Conservation (phyloP, 1,140 invertebrate species). For the Colletes gigas region DNA sequence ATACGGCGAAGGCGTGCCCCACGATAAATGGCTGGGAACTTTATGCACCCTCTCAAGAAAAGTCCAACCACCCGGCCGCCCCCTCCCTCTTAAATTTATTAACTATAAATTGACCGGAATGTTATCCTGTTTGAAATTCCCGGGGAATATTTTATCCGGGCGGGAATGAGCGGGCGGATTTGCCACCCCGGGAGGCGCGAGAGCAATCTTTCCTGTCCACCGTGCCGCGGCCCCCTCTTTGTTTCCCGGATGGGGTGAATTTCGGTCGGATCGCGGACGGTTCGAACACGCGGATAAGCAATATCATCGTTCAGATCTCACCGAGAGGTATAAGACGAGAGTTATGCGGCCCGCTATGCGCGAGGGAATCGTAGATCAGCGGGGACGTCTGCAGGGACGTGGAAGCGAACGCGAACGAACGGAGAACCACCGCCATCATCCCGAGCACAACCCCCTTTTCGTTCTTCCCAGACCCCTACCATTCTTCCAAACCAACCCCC, state of each 20-base stretch:
- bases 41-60: slow-evolving; percentile 38
- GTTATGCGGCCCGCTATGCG: slow-evolving; percentile 80
- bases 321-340: slow-evolving; percentile 79
- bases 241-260: slow-evolving; percentile 20
- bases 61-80: not conserved
- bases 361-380: slow-evolving; percentile 80
- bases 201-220: slow-evolving; percentile 11
- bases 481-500: slow-evolving; percentile 48
- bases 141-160: slow-evolving; percentile 16
- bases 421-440: slow-evolving; percentile 62
- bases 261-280: slow-evolving; percentile 42
- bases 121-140: slow-evolving; percentile 47
- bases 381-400: slow-evolving; percentile 79
- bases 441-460: slow-evolving; percentile 55
- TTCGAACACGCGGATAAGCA: slow-evolving; percentile 66
- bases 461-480: slow-evolving; percentile 51
- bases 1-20: not conserved
- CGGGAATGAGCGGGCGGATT: slow-evolving; percentile 19
- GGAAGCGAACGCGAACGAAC: slow-evolving; percentile 70
- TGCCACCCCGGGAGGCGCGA: slow-evolving; percentile 25
- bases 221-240: slow-evolving; percentile 30
- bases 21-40: slow-evolving; percentile 11
- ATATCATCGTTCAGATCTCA: slow-evolving; percentile 68
- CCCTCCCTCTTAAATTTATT: slow-evolving; percentile 36
- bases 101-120: slow-evolving; percentile 45